Conservation (phyloP, 2,888 invertebrate genomes). For the Parnassius orleans region DNA sequence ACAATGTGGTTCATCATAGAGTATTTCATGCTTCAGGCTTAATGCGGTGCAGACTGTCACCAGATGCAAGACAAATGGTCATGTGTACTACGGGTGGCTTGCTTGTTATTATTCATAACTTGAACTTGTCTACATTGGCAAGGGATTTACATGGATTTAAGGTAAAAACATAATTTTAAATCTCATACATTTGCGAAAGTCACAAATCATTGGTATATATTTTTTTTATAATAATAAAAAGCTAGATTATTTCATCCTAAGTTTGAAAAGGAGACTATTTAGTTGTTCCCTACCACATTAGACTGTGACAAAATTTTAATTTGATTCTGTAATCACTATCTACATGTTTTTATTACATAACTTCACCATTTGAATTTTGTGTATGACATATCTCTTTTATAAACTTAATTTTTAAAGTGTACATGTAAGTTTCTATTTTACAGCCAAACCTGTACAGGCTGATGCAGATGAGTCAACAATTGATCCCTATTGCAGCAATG, state of each 20-base stretch:
- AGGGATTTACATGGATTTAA: conserved; percentile 92
- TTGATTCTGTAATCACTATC: too few relatives aligned
- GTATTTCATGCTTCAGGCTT: conserved; percentile 92
- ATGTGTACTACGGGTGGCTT: conserved; percentile 95
- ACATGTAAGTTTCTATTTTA: conserved; percentile 31
- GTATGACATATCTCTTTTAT: too few relatives aligned
- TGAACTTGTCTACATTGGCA: conserved; percentile 89
- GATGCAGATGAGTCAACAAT: conserved; percentile 92
- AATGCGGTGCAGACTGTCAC: conserved; percentile 93
- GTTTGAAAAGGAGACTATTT: too few relatives aligned
- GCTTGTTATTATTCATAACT: conserved; percentile 93
- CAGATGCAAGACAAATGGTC: conserved; percentile 92
- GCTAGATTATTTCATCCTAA: too few relatives aligned
- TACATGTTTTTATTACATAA: too few relatives aligned
- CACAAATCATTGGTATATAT: too few relatives aligned
- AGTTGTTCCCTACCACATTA: too few relatives aligned
- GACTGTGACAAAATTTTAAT: too few relatives aligned
- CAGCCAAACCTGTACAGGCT: conserved; percentile 94
- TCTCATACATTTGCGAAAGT: too few relatives aligned
- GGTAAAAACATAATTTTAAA: conserved; percentile 64
- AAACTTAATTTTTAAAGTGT: too few relatives aligned
- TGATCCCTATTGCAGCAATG: conserved; percentile 89
- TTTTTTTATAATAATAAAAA: too few relatives aligned
- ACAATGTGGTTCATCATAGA: conserved; percentile 87
- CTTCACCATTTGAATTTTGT: too few relatives aligned